Evolutionary conservation across 2,113 vertebrate genomes (phyloP).

Genomic region (Pygoscelis antarcticus): DNA sequence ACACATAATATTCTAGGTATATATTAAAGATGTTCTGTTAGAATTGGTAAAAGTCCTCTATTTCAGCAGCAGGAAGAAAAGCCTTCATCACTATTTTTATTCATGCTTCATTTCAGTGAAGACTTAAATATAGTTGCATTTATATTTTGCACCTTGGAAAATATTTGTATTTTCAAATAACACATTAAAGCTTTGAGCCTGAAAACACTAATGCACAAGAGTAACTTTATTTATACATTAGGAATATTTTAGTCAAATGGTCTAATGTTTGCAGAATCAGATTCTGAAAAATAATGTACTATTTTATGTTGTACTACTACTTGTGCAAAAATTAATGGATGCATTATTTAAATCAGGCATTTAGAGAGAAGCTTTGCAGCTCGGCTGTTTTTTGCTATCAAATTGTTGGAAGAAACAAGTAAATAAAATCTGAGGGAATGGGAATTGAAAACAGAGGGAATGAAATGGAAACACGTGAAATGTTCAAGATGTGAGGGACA

Average conservation of each 20-base stretch:
- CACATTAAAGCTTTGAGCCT: constrained; percentile 45
- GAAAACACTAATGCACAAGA: constrained; percentile 60
- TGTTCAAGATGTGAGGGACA: constrained; percentile 25
- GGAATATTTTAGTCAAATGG: constrained; percentile 51
- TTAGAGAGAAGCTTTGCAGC: constrained; percentile 22
- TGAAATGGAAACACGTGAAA: not conserved
- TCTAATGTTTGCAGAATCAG: constrained; percentile 37
- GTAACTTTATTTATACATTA: constrained; percentile 62
- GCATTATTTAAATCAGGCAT: constrained; percentile 53
- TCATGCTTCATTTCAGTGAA: not conserved
- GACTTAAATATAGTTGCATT: constrained; percentile 13
- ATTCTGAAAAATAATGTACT: constrained; percentile 39
- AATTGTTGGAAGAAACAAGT: constrained; percentile 1
- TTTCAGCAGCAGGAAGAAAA: constrained; percentile 8
- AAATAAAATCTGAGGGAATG: constrained; percentile 33
- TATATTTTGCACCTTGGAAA: constrained; percentile 35
- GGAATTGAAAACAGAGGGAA: constrained; percentile 24
- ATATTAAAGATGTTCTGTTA: constrained; percentile 26
- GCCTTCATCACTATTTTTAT: not conserved
- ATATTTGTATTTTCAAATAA: constrained; percentile 47
- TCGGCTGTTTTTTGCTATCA: not conserved
- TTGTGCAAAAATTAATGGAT: constrained; percentile 62
- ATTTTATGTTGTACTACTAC: constrained; percentile 7
- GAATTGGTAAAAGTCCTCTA: constrained; percentile 1
- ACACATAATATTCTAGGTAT: not conserved